phyloP scores from a whole-genome alignment of 2,888 invertebrate species.

The Hirtodrosophila alboralis region DNA sequence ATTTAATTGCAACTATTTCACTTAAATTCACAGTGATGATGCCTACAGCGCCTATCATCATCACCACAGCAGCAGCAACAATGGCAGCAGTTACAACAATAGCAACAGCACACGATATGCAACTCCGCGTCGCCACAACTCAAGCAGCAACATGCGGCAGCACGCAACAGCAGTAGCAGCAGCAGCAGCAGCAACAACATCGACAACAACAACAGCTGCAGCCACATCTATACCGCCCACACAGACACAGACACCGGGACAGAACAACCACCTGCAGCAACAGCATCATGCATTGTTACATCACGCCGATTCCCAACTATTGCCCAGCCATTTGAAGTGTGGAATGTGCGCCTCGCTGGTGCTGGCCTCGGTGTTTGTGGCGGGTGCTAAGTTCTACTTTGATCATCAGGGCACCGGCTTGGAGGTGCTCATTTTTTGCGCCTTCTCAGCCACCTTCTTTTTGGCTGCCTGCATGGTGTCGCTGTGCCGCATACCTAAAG shows the following conservation, averaged over 20 bases:
- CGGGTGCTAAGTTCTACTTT: constrained; percentile 90
- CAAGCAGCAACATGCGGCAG: constrained; percentile 56
- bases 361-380: constrained; percentile 88
- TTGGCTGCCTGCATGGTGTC: constrained; percentile 87
- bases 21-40: constrained; percentile 52
- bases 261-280: constrained; percentile 70
- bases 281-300: constrained; percentile 66
- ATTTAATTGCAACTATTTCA: background rate
- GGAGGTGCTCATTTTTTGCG: constrained; percentile 87
- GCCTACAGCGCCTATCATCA: constrained; percentile 66
- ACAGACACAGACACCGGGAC: constrained; percentile 37
- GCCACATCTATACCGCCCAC: constrained; percentile 44
- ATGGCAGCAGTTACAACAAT: constrained; percentile 32
- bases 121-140: constrained; percentile 61
- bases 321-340: constrained; percentile 87
- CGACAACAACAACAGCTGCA: constrained; percentile 16
- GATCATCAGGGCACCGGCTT: constrained; percentile 87
- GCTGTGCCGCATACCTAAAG: constrained; percentile 86
- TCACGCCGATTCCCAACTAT: constrained; percentile 74
- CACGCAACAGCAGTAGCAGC: constrained; percentile 29
- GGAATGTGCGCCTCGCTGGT: constrained; percentile 90
- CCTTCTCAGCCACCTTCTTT: constrained; percentile 87
- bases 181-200: constrained; percentile 11
- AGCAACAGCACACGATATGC: constrained; percentile 34
- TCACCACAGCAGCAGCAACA: constrained; percentile 50